These are phyloP conservation scores for Osedax frankpressi DNA, from an alignment of 2,888 invertebrate genomes.

Conservation along the genomic window DNA sequence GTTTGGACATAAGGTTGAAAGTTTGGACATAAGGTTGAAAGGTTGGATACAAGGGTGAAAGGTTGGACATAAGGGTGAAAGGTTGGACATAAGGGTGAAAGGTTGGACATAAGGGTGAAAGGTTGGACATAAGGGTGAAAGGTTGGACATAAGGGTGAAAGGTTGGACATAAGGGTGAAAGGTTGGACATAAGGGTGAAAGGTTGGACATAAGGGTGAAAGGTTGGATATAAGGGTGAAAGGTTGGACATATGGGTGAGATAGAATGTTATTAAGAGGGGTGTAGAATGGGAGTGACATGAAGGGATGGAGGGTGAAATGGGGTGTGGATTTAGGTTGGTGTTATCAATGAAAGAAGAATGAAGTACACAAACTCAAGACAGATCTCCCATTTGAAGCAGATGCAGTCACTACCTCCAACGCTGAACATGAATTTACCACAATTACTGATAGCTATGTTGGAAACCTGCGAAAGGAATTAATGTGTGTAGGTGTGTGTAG, in stretches of 20 bases:
- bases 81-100: not conserved
- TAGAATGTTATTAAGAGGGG: not conserved
- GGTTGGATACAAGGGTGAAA: not conserved
- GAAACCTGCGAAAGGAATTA: constrained; percentile 36
- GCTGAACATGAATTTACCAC: constrained; percentile 52
- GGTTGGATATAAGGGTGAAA: not conserved
- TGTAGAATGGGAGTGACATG: not conserved
- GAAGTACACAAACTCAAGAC: constrained; percentile 47
- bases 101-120: not conserved
- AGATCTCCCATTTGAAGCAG: constrained; percentile 54
- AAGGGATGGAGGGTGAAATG: not conserved
- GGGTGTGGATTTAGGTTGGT: too few relatives aligned
- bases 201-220: not conserved
- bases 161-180: not conserved
- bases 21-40: not conserved
- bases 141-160: not conserved
- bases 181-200: not conserved
- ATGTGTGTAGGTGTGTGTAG: too few relatives aligned
- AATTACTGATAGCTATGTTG: constrained; percentile 45
- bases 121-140: not conserved
- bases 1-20: not conserved
- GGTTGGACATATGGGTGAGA: not conserved
- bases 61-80: not conserved
- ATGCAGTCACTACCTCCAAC: constrained; percentile 51
- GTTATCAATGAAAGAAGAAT: too few relatives aligned